These are phyloP conservation scores for Montipora cactus DNA, from an alignment of 64 coral and sea anemone genomes.

Conservation along the genomic window DNA sequence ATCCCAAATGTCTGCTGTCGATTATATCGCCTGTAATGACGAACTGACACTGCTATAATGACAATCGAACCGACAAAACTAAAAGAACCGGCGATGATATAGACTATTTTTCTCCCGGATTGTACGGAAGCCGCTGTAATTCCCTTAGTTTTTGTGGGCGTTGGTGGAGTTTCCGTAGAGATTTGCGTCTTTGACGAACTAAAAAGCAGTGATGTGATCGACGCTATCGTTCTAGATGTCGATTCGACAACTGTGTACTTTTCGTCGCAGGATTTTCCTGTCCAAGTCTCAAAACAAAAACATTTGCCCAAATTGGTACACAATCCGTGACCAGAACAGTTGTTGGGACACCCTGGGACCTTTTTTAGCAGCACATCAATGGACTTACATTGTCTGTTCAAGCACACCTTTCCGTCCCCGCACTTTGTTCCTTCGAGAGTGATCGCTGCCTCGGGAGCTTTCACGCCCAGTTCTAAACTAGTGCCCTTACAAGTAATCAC, in stretches of 20 bases:
- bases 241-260: constrained; percentile 8
- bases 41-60: background rate
- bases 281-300: constrained; percentile 17
- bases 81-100: background rate
- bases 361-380: background rate
- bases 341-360: background rate
- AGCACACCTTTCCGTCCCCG: background rate
- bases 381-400: constrained; percentile 6
- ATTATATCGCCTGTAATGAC: constrained; percentile 3
- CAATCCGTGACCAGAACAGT: constrained; percentile 36
- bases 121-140: background rate
- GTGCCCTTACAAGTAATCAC: constrained; percentile 8
- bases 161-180: background rate
- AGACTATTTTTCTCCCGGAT: background rate
- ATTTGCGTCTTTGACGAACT: background rate
- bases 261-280: background rate
- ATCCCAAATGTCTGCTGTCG: constrained; percentile 1
- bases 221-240: background rate
- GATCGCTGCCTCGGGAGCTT: too few relatives aligned
- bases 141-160: background rate
- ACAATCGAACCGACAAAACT: background rate
- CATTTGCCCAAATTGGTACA: constrained; percentile 26
- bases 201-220: background rate
- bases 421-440: too few relatives aligned
- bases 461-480: constrained; percentile 3